These are phyloP conservation scores for Myotis myotis DNA, from an alignment of 2,797 vertebrate genomes.

Conservation along the genomic window DNA sequence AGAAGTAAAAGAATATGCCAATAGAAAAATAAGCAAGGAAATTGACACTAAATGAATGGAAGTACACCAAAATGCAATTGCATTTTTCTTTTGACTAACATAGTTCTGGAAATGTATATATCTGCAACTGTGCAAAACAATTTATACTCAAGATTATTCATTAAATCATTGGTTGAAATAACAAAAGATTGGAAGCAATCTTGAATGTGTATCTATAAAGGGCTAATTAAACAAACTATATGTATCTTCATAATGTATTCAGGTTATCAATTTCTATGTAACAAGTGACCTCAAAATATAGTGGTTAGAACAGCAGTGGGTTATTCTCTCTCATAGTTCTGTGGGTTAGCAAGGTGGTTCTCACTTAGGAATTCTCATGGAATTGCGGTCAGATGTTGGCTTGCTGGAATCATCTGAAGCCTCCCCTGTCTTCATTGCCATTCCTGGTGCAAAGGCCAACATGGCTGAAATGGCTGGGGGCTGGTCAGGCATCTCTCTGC, in stretches of 20 bases:
- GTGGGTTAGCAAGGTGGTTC: neutral
- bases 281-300: neutral
- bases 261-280: neutral
- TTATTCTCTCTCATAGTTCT: neutral
- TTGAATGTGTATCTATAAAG: neutral
- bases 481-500: neutral
- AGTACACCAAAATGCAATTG: neutral
- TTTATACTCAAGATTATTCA: neutral
- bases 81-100: neutral
- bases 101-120: neutral
- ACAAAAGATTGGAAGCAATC: neutral
- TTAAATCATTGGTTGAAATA: neutral
- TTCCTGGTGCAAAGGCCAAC: neutral
- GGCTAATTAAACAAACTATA: neutral
- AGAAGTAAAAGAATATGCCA: neutral
- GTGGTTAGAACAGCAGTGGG: neutral
- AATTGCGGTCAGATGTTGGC: neutral
- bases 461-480: neutral
- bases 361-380: neutral
- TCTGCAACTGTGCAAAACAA: neutral
- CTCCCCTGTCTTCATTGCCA: neutral
- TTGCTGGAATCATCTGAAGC: neutral
- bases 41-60: neutral
- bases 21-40: neutral
- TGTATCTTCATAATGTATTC: neutral